Evolutionary conservation across 2,113 vertebrate genomes (phyloP).

Genomic region (Pachyramphus minor): DNA sequence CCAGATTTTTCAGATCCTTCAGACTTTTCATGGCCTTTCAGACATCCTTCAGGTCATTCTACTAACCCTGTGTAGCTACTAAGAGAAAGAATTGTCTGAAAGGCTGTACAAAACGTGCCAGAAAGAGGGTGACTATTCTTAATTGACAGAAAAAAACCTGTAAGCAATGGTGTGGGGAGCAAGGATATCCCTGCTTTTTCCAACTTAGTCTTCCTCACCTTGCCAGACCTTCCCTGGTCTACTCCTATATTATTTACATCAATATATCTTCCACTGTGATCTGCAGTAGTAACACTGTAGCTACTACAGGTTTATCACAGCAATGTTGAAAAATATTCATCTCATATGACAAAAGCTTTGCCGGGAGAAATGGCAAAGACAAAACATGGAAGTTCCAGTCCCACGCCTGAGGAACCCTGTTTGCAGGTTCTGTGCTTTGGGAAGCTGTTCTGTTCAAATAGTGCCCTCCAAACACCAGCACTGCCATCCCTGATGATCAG

Average conservation of each 20-base stretch:
- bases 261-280: not conserved
- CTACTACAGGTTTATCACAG: not conserved
- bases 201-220: not conserved
- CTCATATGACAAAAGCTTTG: not conserved
- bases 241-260: not conserved
- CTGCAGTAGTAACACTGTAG: not conserved
- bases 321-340: not conserved
- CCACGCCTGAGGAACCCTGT: not conserved
- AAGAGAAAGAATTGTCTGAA: not conserved
- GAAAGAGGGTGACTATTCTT: not conserved
- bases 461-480: not conserved
- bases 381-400: not conserved
- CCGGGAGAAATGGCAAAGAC: not conserved
- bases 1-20: not conserved
- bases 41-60: not conserved
- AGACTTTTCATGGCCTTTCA: not conserved
- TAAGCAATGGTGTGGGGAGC: not conserved
- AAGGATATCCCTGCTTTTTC: not conserved
- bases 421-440: not conserved
- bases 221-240: no score
- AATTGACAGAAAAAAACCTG: not conserved
- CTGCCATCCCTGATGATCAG: rapidly evolving
- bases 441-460: not conserved
- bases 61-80: not conserved
- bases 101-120: not conserved